Conservation (phyloP, 2,113 vertebrate genomes). For the Pygoscelis adeliae region DNA sequence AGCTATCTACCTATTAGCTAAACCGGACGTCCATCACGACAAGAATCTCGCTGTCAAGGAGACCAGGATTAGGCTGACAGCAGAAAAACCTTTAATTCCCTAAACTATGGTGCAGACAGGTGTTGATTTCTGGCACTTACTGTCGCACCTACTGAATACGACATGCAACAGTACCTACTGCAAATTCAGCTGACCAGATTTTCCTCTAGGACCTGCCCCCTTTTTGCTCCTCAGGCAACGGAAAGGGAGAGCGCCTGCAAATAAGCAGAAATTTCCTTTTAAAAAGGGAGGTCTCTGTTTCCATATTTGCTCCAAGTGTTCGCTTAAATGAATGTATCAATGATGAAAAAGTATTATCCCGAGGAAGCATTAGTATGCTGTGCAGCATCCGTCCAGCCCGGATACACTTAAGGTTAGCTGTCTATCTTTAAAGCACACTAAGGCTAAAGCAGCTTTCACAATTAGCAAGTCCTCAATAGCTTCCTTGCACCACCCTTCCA, state of each 20-base stretch:
- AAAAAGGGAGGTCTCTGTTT: background rate
- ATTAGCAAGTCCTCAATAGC: background rate
- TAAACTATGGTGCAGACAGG: background rate
- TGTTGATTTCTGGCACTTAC: background rate
- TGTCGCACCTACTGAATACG: background rate
- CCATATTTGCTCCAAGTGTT: background rate
- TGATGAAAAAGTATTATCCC: background rate
- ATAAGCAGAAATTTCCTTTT: background rate
- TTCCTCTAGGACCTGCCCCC: background rate
- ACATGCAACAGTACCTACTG: accelerated
- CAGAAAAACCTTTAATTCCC: background rate
- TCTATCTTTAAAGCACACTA: background rate
- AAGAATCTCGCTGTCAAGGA: background rate
- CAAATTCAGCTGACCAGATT: background rate
- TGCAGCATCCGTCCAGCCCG: background rate
- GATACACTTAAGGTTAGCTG: background rate
- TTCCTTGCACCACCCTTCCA: background rate
- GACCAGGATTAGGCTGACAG: background rate
- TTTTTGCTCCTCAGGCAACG: background rate
- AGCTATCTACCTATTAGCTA: background rate
- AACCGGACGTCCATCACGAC: background rate
- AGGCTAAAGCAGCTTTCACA: background rate
- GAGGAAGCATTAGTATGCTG: background rate
- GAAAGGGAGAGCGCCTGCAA: background rate
- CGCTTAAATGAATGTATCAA: background rate